These are phyloP conservation scores for Megalurothrips usitatus DNA, from an alignment of 2,888 invertebrate species.

Conservation along the genomic window DNA sequence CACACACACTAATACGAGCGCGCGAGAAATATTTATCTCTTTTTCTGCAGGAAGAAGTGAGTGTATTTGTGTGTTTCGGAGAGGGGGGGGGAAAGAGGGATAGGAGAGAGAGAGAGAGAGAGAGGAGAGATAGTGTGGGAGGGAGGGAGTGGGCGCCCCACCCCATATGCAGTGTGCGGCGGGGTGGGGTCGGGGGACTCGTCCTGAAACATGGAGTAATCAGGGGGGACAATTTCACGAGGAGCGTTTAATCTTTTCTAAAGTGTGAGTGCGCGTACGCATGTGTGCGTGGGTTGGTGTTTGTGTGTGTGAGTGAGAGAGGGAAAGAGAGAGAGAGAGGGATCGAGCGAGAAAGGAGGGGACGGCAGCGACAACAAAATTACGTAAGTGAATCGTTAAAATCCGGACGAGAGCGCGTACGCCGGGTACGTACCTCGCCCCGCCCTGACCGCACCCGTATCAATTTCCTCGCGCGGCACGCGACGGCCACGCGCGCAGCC, in stretches of 20 bases:
- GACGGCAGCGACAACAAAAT: no score
- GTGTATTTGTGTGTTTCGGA: no score
- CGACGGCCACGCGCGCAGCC: no score
- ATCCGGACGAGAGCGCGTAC: no score
- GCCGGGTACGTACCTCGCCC: not conserved
- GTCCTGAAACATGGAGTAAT: conserved; percentile 20
- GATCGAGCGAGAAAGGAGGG: no score
- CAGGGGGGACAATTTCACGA: conserved; percentile 22
- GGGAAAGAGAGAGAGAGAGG: not conserved
- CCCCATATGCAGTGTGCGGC: not conserved
- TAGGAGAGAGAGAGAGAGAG: not conserved
- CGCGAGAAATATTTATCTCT: no score
- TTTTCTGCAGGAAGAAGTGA: no score
- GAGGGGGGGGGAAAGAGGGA: not conserved
- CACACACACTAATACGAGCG: no score
- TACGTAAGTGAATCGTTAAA: no score
- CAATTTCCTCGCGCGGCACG: no score
- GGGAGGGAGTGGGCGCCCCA: not conserved
- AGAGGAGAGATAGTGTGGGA: not conserved
- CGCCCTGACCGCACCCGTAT: not conserved
- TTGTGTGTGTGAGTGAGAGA: not conserved
- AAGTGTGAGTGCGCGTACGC: not conserved
- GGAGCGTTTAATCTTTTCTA: conserved; percentile 17
- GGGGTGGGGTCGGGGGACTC: not conserved
- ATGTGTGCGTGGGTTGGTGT: not conserved